These are phyloP conservation scores for Babylonia areolata DNA, from an alignment of 1,140 invertebrate species.

Conservation along the genomic window DNA sequence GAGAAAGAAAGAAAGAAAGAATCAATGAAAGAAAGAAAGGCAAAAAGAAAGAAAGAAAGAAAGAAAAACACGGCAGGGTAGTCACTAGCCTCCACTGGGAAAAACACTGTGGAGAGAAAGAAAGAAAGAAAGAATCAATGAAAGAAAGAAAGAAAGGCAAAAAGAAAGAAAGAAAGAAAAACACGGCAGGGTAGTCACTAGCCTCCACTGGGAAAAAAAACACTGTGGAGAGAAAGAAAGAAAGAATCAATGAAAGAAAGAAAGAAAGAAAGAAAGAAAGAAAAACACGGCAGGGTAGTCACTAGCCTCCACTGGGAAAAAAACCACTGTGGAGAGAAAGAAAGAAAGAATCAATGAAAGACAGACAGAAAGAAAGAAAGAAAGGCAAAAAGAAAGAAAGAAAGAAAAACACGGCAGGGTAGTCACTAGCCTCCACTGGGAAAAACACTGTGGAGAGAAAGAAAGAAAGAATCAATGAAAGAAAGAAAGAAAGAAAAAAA, in stretches of 20 bases:
- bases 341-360: background rate
- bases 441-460: background rate
- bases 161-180: background rate
- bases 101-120: background rate
- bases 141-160: background rate
- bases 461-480: background rate
- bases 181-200: slow-evolving; percentile 52
- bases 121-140: background rate
- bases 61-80: no score
- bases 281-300: slow-evolving; percentile 56
- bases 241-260: no score
- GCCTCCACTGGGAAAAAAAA: slow-evolving; percentile 54
- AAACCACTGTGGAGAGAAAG: slow-evolving; percentile 49
- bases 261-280: no score
- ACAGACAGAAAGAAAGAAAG: no score
- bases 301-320: slow-evolving; percentile 51
- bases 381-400: background rate
- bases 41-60: background rate
- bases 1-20: background rate
- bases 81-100: no score
- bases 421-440: background rate
- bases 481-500: background rate
- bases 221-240: no score
- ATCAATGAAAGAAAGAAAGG: background rate
- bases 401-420: background rate